phyloP scores from a whole-genome alignment of 2,888 invertebrate species.

The Petrophora chlorosata region DNA sequence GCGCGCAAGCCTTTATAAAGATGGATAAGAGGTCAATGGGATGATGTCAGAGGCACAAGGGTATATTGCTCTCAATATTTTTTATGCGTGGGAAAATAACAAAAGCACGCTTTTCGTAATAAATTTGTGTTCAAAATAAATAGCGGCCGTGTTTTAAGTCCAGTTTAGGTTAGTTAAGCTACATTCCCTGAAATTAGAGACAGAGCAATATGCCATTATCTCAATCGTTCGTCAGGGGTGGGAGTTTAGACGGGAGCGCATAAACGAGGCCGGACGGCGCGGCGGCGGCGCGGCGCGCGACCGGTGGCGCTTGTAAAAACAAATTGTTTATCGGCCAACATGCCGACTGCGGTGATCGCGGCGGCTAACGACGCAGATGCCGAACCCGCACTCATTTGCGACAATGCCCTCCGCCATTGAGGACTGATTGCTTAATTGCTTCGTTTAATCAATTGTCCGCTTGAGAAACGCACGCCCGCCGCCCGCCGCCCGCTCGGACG shows the following conservation, averaged over 20 bases:
- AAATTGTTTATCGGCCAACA: slow-evolving; percentile 37
- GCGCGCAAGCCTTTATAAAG: slow-evolving; percentile 20
- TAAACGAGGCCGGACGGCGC: slow-evolving; percentile 14
- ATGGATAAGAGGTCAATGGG: slow-evolving; percentile 25
- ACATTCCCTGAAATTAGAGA: slow-evolving; percentile 8
- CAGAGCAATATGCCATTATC: slow-evolving; percentile 14
- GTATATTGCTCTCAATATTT: slow-evolving; percentile 18
- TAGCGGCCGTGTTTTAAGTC: neutral
- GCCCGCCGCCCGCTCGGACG: slow-evolving; percentile 46
- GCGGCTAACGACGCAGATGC: slow-evolving; percentile 48
- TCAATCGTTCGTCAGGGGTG: slow-evolving; percentile 22
- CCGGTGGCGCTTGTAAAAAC: slow-evolving; percentile 34
- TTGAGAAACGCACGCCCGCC: slow-evolving; percentile 65
- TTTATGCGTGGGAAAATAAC: slow-evolving; percentile 2
- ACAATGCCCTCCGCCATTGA: slow-evolving; percentile 72
- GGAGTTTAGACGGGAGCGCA: slow-evolving; percentile 13
- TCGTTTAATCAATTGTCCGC: slow-evolving; percentile 83
- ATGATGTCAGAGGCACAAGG: slow-evolving; percentile 24
- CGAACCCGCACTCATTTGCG: slow-evolving; percentile 77
- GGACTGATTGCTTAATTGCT: slow-evolving; percentile 82
- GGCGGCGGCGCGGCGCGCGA: too few species aligned
- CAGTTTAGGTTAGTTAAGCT: slow-evolving; percentile 2
- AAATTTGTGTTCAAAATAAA: slow-evolving; percentile 2
- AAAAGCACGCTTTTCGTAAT: neutral
- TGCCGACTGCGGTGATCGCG: slow-evolving; percentile 18